These are phyloP conservation scores for Oncorhynchus kisutch DNA, from an alignment of 2,113 vertebrate species.

Conservation along the genomic window DNA sequence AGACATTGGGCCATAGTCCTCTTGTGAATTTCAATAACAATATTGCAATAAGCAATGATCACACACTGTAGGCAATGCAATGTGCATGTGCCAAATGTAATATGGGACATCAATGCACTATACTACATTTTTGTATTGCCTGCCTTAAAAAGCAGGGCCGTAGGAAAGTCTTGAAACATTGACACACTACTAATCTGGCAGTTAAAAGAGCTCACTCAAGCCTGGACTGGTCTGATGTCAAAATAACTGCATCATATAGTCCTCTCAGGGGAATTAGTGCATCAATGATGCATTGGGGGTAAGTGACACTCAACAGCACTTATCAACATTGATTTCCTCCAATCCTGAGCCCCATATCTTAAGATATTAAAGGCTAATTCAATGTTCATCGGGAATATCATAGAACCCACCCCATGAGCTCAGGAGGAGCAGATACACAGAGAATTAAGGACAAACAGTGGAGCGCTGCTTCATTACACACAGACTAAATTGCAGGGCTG, in stretches of 20 bases:
- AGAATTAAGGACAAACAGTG: not conserved
- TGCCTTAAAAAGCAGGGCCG: not conserved
- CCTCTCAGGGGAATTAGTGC: conserved; percentile 5
- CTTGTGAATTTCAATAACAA: not conserved
- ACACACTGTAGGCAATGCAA: not conserved
- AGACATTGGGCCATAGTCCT: not conserved
- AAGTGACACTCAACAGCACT: conserved; percentile 44
- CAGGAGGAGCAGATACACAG: not conserved
- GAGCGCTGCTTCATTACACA: not conserved
- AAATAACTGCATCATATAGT: not conserved
- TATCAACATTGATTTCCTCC: conserved; percentile 57
- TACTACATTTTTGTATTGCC: not conserved
- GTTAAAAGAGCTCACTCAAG: not conserved
- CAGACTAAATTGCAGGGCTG: not conserved
- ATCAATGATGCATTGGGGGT: conserved; percentile 50
- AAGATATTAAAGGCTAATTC: conserved; percentile 47
- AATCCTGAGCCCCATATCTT: conserved; percentile 32
- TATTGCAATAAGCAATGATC: not conserved
- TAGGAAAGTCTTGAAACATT: not conserved
- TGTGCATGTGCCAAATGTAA: not conserved
- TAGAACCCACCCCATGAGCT: not conserved
- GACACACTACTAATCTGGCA: not conserved
- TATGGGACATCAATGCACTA: too few species aligned
- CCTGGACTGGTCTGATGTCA: not conserved
- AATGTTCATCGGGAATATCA: conserved; percentile 56